phyloP scores from a whole-genome alignment of 1,140 invertebrate species.

The Habropoda laboriosa region DNA sequence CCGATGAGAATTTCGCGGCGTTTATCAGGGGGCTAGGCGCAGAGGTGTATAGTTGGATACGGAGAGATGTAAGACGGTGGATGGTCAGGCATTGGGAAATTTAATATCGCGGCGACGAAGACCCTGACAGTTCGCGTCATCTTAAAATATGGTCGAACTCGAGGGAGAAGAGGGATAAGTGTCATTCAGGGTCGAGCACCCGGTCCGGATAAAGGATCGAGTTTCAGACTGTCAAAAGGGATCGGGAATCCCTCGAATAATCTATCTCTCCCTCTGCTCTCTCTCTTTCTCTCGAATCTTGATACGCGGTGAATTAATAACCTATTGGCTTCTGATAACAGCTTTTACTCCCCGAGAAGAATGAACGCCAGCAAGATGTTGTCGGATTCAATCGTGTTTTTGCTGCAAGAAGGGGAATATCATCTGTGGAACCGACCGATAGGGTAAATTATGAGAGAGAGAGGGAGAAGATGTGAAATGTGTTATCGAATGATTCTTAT shows the following conservation, averaged over 20 bases:
- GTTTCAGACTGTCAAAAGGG: conserved; percentile 35
- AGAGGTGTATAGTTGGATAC: no score
- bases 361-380: background rate
- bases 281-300: background rate
- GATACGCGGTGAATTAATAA: conserved; percentile 23
- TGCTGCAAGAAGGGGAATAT: background rate
- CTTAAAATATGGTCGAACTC: conserved; percentile 38
- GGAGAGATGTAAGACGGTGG: no score
- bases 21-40: no score
- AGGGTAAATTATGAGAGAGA: background rate
- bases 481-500: background rate
- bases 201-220: conserved; percentile 28
- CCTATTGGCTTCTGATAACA: background rate
- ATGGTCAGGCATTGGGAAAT: background rate
- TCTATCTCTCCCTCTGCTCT: background rate
- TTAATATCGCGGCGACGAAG: conserved; percentile 36
- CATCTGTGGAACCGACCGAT: background rate
- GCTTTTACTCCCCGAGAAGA: background rate
- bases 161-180: conserved; percentile 15
- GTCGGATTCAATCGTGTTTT: background rate
- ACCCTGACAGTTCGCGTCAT: conserved; percentile 13
- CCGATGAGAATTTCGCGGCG: no score
- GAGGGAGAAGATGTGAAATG: background rate
- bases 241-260: conserved; percentile 13
- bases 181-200: conserved; percentile 9